A percentile compares a stretch with the other conserved stretches of the same genome.
These are phyloP conservation scores for Petrocephalus zakoni DNA, from an alignment of 2,113 vertebrate genomes.

Conservation along the genomic window DNA sequence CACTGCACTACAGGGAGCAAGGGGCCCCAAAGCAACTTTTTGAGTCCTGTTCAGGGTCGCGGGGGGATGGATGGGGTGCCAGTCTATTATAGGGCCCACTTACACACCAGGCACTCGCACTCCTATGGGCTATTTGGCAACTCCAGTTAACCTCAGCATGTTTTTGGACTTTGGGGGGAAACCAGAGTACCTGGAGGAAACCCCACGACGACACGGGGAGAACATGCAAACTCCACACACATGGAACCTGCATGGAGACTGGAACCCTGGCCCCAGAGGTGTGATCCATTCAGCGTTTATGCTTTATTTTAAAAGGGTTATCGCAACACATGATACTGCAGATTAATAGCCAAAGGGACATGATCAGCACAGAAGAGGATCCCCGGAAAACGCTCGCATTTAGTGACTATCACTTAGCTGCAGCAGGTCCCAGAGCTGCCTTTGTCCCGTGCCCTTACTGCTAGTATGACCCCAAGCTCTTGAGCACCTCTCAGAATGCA, in stretches of 20 bases:
- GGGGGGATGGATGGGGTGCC: too few relatives aligned
- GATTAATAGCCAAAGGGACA: not conserved
- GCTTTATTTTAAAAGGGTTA: not conserved
- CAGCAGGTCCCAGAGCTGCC: not conserved
- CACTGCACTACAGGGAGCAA: not conserved
- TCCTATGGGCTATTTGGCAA: too few relatives aligned
- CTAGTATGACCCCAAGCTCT: not conserved
- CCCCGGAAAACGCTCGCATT: not conserved
- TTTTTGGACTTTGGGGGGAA: too few relatives aligned
- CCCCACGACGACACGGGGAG: too few relatives aligned
- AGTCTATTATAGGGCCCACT: too few relatives aligned
- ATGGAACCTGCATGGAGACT: too few relatives aligned
- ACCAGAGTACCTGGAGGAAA: too few relatives aligned
- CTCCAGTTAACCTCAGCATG: too few relatives aligned
- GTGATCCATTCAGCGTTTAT: not conserved
- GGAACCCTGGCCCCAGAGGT: too few relatives aligned
- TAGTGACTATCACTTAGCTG: not conserved
- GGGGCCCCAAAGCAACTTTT: not conserved
- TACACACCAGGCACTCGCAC: too few relatives aligned
- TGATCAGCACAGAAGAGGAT: not conserved
- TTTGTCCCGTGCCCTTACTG: not conserved
- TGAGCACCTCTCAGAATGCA: not conserved
- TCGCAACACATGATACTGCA: not conserved
- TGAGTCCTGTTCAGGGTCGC: not conserved
- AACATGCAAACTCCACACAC: too few relatives aligned